Base-by-base conservation (phyloP, 2,888 invertebrate species). In the Pseudolycoriella hygida region DNA sequence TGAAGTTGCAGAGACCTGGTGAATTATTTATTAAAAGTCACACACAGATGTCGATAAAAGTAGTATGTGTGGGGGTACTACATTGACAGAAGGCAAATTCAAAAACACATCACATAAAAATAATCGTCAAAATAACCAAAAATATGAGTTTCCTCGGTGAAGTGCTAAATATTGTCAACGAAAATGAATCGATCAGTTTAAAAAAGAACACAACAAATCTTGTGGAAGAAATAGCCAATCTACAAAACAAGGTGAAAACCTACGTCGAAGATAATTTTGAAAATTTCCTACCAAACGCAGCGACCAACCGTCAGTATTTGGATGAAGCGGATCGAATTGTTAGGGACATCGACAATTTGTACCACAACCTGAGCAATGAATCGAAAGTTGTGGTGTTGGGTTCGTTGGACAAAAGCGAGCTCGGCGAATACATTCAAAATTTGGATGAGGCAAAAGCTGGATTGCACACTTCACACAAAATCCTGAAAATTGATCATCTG, bases 381-480 rank as follows among this genome's bases (percentile, higher is more conserved):
- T 73, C 75, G 1, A 72, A 74, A 58, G 67, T 69, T 17, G 74
- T 78, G 50, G 64, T 83, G 37, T 61, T 68, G 2, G 25, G 25
- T 25, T 4, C 25, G 8, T 69, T 73, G 46, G 74, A 77, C 1
- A 71, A 72, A 43, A 69, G 71, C 42, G 77, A 76, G 55, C 63
- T 82, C 51, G 67, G 74, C 37, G 65, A 64, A 47, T 64, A 77
- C 39, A 66, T 72, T 1, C 57, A 64, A 12, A 64, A 70, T 31
- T 59, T 83, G 39, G 64, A 72, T 47, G 73, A 73, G 52, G 65
- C 74, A 1, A 68, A 70, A 17, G 67, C 73, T 51, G 71, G 73
- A n/a, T 52, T 77, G 17, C 62, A 53, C 10, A 54, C 61, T 6
- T 57, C 58, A 6, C 67, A 58, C 37, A 61, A 61, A 19, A 56